Percentiles rank a stretch among this genome's conserved stretches.
Conservation (phyloP, 2,113 vertebrate genomes). For the Chaetodon trifascialis region DNA sequence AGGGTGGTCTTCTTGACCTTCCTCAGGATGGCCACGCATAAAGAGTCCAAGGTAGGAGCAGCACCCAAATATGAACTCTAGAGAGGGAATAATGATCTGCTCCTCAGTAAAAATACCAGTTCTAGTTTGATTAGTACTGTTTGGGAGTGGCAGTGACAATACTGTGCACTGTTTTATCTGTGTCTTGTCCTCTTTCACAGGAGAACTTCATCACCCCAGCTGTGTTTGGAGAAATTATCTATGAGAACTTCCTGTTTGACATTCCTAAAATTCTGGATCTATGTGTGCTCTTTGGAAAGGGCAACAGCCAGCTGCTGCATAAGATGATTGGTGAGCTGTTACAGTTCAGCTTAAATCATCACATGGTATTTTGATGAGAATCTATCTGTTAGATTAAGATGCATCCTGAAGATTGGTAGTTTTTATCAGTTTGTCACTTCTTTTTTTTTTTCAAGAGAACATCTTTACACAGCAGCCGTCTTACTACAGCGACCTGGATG, state of each 20-base stretch:
- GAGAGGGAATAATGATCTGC: background rate
- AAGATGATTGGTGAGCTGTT: conserved; percentile 93
- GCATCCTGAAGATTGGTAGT: background rate
- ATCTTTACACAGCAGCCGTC: conserved; percentile 94
- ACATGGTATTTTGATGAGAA: background rate
- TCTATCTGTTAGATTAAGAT: background rate
- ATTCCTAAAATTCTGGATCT: conserved; percentile 98
- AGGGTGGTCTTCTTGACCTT: conserved; percentile 91
- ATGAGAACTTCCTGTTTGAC: conserved; percentile 97
- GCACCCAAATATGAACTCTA: background rate
- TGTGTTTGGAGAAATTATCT: conserved; percentile 96
- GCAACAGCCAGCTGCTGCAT: conserved; percentile 91
- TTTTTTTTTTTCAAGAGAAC: conserved; percentile 87
- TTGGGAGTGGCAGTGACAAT: background rate
- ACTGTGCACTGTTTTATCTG: background rate
- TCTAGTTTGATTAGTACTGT: background rate
- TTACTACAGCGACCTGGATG: conserved; percentile 93
- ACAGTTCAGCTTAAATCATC: background rate
- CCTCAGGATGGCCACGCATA: conserved; percentile 97
- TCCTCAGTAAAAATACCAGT: background rate
- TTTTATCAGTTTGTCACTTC: rapidly evolving
- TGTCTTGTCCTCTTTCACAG: conserved; percentile 71
- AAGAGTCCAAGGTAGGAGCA: conserved; percentile 92
- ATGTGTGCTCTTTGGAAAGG: conserved; percentile 96
- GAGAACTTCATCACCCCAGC: conserved; percentile 93